Base-by-base conservation (phyloP, 2,797 vertebrate species). In the Pipistrellus nathusii region DNA sequence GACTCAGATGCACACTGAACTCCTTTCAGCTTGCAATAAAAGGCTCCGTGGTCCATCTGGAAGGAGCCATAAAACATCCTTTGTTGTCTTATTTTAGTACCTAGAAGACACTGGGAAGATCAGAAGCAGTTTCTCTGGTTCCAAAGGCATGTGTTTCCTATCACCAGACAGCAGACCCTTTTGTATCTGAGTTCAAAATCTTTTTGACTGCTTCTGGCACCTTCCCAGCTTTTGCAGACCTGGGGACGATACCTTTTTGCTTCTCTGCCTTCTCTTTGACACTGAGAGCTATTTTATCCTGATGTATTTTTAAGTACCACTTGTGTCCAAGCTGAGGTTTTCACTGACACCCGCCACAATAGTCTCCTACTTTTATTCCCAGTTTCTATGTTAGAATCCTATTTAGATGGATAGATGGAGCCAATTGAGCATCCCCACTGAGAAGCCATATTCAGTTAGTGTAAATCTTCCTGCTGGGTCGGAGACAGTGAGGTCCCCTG, bases 41-140 rank as follows among this genome's bases (percentile, higher is more conserved):
- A 57, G 11, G 11, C 32, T 92, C 20, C 2, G 12, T 0, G 0
- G 35, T 80, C 30, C 38, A 51, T 32, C 46, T 94, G 90, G 87
- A 30, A 75, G 57, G 90, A 93, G 23, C 83, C 94, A 62, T 82
- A 94, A 96, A 95, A 72, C 0, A 11, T 76, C 89, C 85, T 80
- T 92, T 92, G 41, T 90, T 14, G 1, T 23, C 88, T 95, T 90
- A n/a, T 92, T 94, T 96, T 92, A 85, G 53, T 94, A 72, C 62
- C 66, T 97, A 83, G 81, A 93, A 66, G 73, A 75, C 25, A 13
- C 25, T 64, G n/a, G 6, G 90, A 71, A 86, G 88, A 81, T 95
- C 71, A 85, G 95, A 96, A 92, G 77, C 0, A 0, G 51, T 78
- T 86, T 76, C 72, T 93, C 53, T 53, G 32, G 64, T 55, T 66